Evolutionary conservation across 1,140 invertebrate genomes (phyloP).

Genomic region (Gryllus bimaculatus): DNA sequence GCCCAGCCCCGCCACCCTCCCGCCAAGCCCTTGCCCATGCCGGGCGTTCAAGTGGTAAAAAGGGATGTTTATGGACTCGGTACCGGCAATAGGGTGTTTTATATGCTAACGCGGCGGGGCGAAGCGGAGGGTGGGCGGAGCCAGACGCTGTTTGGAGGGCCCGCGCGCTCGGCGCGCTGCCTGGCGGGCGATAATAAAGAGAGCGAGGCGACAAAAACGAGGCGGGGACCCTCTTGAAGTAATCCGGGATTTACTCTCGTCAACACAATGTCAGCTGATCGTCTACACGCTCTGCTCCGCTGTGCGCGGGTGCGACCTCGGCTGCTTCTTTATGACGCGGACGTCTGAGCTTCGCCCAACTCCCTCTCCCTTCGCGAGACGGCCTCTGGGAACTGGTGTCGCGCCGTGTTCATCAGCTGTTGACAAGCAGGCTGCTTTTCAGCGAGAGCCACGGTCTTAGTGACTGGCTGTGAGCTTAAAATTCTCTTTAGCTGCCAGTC

Average conservation of each 20-base stretch:
- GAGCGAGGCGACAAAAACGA: background rate
- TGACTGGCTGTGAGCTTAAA: too few relatives aligned
- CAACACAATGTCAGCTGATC: background rate
- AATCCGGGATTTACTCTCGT: background rate
- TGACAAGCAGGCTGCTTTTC: too few relatives aligned
- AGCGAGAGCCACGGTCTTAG: too few relatives aligned
- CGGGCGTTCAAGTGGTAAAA: background rate
- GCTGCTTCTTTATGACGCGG: too few relatives aligned
- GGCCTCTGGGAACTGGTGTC: too few relatives aligned
- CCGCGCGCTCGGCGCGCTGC: too few relatives aligned
- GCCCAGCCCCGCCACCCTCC: background rate
- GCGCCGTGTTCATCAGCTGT: too few relatives aligned
- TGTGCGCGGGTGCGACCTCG: too few relatives aligned
- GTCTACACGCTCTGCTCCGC: background rate
- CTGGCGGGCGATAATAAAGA: background rate
- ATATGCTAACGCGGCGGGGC: background rate
- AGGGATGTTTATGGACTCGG: background rate
- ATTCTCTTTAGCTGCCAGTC: too few relatives aligned
- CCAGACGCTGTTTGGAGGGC: too few relatives aligned
- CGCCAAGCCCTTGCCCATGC: background rate
- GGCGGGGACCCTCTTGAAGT: background rate
- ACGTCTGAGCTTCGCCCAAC: too few relatives aligned
- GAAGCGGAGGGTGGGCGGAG: background rate
- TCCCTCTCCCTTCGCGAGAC: too few relatives aligned
- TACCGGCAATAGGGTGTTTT: conserved; percentile 1